Conservation (phyloP, 2,113 vertebrate species). For the Rhombomys opimus region DNA sequence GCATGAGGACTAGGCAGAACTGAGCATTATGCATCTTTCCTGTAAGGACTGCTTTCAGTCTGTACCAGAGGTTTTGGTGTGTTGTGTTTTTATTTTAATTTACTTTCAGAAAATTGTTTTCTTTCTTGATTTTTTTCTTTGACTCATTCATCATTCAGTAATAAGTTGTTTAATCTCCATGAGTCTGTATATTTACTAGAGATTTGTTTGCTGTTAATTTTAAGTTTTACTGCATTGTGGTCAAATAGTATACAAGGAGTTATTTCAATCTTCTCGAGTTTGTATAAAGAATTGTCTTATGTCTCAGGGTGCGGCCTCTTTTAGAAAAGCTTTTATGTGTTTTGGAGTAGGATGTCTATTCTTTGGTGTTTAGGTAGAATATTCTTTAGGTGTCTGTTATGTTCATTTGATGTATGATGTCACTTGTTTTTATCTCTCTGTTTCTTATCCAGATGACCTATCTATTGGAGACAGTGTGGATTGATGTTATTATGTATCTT, state of each 20-base stretch:
- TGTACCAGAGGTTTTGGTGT: background rate
- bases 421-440: background rate
- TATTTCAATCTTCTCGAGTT: background rate
- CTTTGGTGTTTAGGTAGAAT: background rate
- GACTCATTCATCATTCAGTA: background rate
- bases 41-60: background rate
- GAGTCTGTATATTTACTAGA: no score
- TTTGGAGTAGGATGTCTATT: background rate
- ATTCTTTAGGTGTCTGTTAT: background rate
- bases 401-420: background rate
- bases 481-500: no score
- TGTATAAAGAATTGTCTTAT: background rate
- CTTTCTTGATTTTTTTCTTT: background rate
- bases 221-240: background rate
- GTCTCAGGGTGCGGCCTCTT: background rate
- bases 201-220: background rate
- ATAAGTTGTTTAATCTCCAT: background rate
- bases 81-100: background rate
- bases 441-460: background rate
- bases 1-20: background rate
- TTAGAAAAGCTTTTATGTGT: background rate
- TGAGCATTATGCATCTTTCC: background rate
- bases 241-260: background rate
- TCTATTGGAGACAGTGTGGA: background rate
- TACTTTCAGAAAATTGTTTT: background rate